phyloP scores from a whole-genome alignment of 2,888 invertebrate species.

The Apodemia duryi region DNA sequence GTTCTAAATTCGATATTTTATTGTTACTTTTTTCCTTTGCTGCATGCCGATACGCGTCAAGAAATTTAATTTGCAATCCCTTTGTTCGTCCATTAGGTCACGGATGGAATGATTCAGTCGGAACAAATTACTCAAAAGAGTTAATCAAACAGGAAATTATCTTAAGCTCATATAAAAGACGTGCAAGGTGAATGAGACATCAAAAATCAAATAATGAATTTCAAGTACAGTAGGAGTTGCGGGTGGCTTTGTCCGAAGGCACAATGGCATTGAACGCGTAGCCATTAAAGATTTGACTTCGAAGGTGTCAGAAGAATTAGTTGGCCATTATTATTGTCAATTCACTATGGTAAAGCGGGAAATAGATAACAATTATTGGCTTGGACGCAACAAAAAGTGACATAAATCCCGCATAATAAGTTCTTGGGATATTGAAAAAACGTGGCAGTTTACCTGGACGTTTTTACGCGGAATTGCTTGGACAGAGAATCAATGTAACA shows the following conservation, averaged over 20 bases:
- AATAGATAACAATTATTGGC: conserved; percentile 78
- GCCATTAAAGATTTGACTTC: conserved; percentile 66
- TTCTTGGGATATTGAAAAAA: conserved; percentile 62
- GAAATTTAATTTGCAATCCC: conserved; percentile 61
- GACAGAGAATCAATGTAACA: conserved; percentile 70
- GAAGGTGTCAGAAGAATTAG: conserved; percentile 76
- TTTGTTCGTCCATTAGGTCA: conserved; percentile 49
- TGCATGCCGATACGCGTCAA: conserved; percentile 48
- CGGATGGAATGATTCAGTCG: conserved; percentile 45
- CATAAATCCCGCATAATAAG: conserved; percentile 79
- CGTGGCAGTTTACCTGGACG: conserved; percentile 64
- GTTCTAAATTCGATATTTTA: conserved; percentile 74
- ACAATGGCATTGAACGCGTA: conserved; percentile 54
- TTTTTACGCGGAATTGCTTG: conserved; percentile 61
- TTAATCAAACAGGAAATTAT: conserved; percentile 35
- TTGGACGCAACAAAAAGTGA: conserved; percentile 74
- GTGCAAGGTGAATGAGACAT: conserved; percentile 64
- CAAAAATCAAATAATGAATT: conserved; percentile 65
- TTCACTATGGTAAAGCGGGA: conserved; percentile 64
- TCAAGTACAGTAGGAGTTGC: conserved; percentile 64
- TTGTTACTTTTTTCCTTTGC: conserved; percentile 61
- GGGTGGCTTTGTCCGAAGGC: conserved; percentile 64
- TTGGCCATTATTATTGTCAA: conserved; percentile 65
- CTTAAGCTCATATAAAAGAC: conserved; percentile 42
- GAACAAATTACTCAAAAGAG: conserved; percentile 35